Base-by-base conservation (phyloP, 2,888 invertebrate species). In the Aethes cnicana region DNA sequence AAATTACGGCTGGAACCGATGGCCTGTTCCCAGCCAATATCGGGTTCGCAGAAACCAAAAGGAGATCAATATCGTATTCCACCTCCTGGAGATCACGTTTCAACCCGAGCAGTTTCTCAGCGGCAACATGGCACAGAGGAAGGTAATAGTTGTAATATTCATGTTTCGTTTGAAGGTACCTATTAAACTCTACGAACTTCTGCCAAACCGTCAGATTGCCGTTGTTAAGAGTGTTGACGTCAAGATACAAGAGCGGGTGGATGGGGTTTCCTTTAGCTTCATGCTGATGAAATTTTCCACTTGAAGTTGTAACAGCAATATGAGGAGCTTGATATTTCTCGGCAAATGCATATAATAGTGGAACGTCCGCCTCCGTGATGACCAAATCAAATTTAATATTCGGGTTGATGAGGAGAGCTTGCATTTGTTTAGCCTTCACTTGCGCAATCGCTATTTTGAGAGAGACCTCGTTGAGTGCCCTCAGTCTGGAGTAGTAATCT, bases 321-420 rank as follows among this genome's bases (percentile, higher is more conserved):
- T 91, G 83, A 2, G 92, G 91, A 17, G 78, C 84, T 21, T 87
- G 69, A 62, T 92, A 92, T 58, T 90, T 89, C 30, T 91, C 84
- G 12, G 91, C 90, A 12, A 90, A 83, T 0, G 85, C 90, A 48
- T 88, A 90, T 26, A 90, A 63, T 0, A 89, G 46, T 0, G 91
- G 90, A 3, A 86, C 75, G 4, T 91, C 78, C n/a, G 87, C 83
- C 69, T 93, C 92, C 2, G 90, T 81, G 26, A 93, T 72, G 0
- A 92, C 84, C 21, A 92, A 64, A 67, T 93, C 92, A 58, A 92
- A 93, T 47, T 81, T 78, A 17, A 88, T 71, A 20, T 82, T 83
- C 0, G 81, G 81, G 50, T 85, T 88, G 2, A 81, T 69, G 4
- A 88, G 62, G 7, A 88, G 56, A 1, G 87, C 77, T 8, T 72